Evolutionary conservation across 2,113 vertebrate genomes (phyloP).

Genomic region (Macrotis lagotis): DNA sequence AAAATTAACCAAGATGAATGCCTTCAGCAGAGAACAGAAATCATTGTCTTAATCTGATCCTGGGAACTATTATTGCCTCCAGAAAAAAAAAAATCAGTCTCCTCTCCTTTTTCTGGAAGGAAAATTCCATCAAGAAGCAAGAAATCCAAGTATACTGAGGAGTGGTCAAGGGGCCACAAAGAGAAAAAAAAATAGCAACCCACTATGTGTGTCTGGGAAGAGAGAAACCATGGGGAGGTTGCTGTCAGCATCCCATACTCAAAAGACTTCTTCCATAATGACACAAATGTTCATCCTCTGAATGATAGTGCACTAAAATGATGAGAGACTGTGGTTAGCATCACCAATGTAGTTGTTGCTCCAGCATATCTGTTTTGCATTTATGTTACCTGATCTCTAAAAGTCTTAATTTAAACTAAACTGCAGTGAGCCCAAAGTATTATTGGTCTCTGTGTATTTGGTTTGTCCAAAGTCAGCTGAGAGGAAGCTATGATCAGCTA

Average conservation of each 20-base stretch:
- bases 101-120: background rate
- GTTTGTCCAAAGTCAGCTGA: background rate
- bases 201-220: background rate
- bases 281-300: background rate
- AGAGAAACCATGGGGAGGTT: background rate
- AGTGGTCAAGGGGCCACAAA: background rate
- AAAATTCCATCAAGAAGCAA: background rate
- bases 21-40: background rate
- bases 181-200: background rate
- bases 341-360: background rate
- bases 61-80: background rate
- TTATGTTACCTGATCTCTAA: background rate
- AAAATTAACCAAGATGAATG: background rate
- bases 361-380: background rate
- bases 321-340: background rate
- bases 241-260: background rate
- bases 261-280: background rate
- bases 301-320: background rate
- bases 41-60: background rate
- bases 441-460: background rate
- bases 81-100: background rate
- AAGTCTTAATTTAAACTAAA: background rate
- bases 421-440: background rate
- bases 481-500: background rate
- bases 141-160: background rate